phyloP scores from a whole-genome alignment of 2,797 vertebrate genomes.

The Myiotriccus ornatus region DNA sequence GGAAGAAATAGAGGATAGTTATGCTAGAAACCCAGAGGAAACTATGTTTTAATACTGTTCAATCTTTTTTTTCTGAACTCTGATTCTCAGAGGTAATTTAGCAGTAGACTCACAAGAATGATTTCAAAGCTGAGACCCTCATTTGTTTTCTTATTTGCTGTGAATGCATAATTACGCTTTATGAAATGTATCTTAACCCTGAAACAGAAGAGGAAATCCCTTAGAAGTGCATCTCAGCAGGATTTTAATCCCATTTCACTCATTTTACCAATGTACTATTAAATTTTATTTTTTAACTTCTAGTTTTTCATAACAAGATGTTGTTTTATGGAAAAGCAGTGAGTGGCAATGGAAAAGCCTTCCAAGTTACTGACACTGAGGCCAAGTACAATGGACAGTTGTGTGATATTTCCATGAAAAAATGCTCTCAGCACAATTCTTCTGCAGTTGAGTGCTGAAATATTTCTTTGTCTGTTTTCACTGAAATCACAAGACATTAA shows the following conservation, averaged over 20 bases:
- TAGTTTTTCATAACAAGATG: not conserved
- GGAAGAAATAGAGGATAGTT: not conserved
- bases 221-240: not conserved
- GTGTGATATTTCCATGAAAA: not conserved
- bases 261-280: not conserved
- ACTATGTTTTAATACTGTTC: not conserved
- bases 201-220: not conserved
- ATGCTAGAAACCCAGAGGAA: not conserved
- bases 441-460: not conserved
- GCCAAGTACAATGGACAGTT: not conserved
- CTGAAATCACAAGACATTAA: not conserved
- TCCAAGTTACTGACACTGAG: not conserved
- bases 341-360: not conserved
- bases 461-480: not conserved
- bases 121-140: not conserved
- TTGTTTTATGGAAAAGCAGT: not conserved
- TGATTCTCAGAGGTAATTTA: not conserved
- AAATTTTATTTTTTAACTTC: not conserved
- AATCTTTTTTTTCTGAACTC: not conserved
- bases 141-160: not conserved
- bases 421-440: not conserved
- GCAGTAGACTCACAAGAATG: not conserved
- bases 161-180: not conserved
- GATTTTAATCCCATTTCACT: not conserved
- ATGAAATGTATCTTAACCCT: not conserved